Evolutionary conservation across 2,888 invertebrate genomes (phyloP).

Genomic region (Ochropacha duplaris): DNA sequence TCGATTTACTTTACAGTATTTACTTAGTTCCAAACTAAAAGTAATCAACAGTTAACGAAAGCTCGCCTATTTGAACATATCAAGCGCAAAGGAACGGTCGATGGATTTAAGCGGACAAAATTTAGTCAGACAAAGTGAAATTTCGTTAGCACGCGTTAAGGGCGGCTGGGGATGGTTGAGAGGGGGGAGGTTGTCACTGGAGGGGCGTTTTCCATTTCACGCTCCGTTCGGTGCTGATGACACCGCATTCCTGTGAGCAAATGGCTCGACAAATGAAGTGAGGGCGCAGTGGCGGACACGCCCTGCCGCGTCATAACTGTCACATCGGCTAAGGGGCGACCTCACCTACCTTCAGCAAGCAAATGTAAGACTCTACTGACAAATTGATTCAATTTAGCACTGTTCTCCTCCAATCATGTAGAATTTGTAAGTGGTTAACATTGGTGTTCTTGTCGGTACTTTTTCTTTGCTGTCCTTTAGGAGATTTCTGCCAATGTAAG

Average conservation of each 20-base stretch:
- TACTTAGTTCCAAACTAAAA: conserved; percentile 38
- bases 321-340: conserved; percentile 50
- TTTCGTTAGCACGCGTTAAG: conserved; percentile 74
- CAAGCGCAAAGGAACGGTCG: conserved; percentile 36
- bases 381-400: conserved; percentile 69
- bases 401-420: conserved; percentile 18
- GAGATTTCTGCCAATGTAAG: too few species aligned
- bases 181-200: conserved; percentile 60
- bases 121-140: conserved; percentile 54
- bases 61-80: conserved; percentile 51
- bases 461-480: too few species aligned
- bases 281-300: conserved; percentile 73
- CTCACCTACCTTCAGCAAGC: conserved; percentile 29
- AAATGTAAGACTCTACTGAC: conserved; percentile 49
- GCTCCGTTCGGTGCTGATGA: conserved; percentile 79
- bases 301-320: conserved; percentile 78
- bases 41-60: conserved; percentile 47
- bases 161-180: conserved; percentile 38
- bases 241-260: conserved; percentile 79
- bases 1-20: conserved; percentile 29
- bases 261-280: conserved; percentile 81
- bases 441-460: too few species aligned
- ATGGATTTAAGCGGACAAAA: conserved; percentile 45
- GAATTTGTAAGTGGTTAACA: conserved; percentile 20
- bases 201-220: conserved; percentile 83